Conservation (phyloP, 1,140 invertebrate species). For the Episyrphus balteatus region DNA sequence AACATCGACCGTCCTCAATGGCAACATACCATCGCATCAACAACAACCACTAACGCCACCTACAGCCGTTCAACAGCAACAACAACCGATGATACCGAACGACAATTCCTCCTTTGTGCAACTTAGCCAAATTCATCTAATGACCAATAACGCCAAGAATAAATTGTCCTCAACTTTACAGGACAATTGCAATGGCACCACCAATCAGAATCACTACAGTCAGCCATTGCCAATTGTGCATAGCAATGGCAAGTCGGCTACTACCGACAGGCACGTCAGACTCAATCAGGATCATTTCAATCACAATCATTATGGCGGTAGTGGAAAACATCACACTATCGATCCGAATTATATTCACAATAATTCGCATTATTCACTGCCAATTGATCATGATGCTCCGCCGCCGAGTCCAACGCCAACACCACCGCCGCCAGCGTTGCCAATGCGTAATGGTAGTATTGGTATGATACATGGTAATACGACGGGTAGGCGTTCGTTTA, state of each 20-base stretch:
- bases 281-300: constrained; percentile 34
- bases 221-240: constrained; percentile 28
- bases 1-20: constrained; percentile 8
- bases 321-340: constrained; percentile 13
- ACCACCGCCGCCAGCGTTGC: constrained; percentile 28
- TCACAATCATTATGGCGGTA: constrained; percentile 21
- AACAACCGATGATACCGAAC: not conserved
- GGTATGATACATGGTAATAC: constrained; percentile 24
- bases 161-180: not conserved
- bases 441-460: constrained; percentile 24
- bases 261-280: constrained; percentile 13
- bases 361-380: constrained; percentile 32
- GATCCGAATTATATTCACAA: constrained; percentile 24
- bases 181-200: constrained; percentile 7
- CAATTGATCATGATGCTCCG: constrained; percentile 24
- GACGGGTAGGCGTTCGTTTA: constrained; percentile 26
- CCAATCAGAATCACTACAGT: constrained; percentile 30
- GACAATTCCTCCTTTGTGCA: constrained; percentile 25
- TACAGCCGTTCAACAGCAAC: constrained; percentile 11
- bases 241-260: not conserved
- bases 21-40: constrained; percentile 1
- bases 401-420: constrained; percentile 24
- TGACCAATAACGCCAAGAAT: constrained; percentile 22
- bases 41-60: no score
- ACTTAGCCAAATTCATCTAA: constrained; percentile 35